phyloP scores from a whole-genome alignment of 2,888 invertebrate genomes.

The Sarcophaga rosellei region DNA sequence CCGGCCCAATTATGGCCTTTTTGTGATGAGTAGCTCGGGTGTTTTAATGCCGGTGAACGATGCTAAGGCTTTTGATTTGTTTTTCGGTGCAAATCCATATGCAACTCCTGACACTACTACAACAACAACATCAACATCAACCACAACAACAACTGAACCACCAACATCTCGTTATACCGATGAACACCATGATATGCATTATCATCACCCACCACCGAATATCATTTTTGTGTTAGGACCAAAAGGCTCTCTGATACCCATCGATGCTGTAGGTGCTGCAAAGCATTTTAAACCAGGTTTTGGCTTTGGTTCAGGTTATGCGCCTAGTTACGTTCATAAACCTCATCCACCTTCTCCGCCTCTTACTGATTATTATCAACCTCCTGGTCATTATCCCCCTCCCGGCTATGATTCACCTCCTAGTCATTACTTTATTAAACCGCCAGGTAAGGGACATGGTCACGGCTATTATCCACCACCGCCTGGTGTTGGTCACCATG shows the following conservation, averaged over 20 bases:
- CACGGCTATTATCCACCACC: neutral
- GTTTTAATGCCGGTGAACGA: slow-evolving; percentile 24
- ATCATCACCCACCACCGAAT: neutral
- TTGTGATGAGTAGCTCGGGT: slow-evolving; percentile 24
- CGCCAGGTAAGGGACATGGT: no score
- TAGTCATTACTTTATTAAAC: no score
- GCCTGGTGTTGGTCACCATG: neutral
- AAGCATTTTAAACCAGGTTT: neutral
- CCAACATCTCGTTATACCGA: neutral
- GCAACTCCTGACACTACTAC: neutral
- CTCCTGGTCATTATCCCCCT: no score
- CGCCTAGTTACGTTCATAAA: no score
- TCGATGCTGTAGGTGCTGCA: slow-evolving; percentile 27
- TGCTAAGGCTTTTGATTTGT: slow-evolving; percentile 28
- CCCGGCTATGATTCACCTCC: no score
- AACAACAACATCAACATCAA: slow-evolving; percentile 13
- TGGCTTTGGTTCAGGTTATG: neutral
- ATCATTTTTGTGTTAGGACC: slow-evolving; percentile 45
- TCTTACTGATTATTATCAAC: no score
- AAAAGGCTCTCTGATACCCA: slow-evolving; percentile 44
- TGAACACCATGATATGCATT: no score
- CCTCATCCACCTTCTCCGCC: no score
- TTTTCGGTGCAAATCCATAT: neutral
- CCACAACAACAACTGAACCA: neutral
- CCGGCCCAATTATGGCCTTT: neutral